phyloP scores from a whole-genome alignment of 2,888 invertebrate species.

The Tridacna crocea region DNA sequence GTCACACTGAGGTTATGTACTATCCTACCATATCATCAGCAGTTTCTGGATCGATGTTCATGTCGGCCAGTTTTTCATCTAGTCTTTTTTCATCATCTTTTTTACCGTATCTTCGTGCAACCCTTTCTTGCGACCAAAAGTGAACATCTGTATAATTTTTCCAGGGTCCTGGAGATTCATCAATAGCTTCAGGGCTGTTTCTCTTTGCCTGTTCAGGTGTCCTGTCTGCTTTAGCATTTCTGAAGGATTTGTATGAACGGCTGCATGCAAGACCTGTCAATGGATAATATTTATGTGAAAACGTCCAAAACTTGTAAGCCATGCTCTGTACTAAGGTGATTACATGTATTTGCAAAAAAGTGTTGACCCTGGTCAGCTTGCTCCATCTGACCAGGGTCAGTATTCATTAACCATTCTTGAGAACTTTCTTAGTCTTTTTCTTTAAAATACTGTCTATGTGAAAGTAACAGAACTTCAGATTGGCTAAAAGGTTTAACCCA shows the following conservation, averaged over 20 bases:
- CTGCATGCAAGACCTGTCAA: conserved; percentile 7
- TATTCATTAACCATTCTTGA: too few relatives aligned
- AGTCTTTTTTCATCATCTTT: conserved; percentile 37
- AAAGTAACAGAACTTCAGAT: too few relatives aligned
- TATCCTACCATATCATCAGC: conserved; percentile 41
- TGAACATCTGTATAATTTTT: conserved; percentile 46
- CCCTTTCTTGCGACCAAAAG: conserved; percentile 26
- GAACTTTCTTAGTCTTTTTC: too few relatives aligned
- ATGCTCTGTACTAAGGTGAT: too few relatives aligned
- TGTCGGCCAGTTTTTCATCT: conserved; percentile 49
- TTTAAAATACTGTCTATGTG: too few relatives aligned
- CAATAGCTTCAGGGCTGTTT: conserved; percentile 25
- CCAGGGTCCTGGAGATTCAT: conserved; percentile 47
- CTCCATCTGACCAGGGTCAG: too few relatives aligned
- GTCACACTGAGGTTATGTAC: not conserved
- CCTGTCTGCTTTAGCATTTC: conserved; percentile 19
- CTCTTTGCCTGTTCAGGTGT: conserved; percentile 23
- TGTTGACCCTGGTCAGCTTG: too few relatives aligned
- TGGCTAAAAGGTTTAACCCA: too few relatives aligned
- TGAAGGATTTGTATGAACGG: conserved; percentile 15
- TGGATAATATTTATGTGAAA: not conserved
- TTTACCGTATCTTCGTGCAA: conserved; percentile 4
- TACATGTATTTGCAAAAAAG: too few relatives aligned
- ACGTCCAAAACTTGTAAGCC: too few relatives aligned
- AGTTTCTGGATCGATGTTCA: conserved; percentile 56